Conservation (phyloP, 1,140 invertebrate genomes). For the Phthorimaea operculella region DNA sequence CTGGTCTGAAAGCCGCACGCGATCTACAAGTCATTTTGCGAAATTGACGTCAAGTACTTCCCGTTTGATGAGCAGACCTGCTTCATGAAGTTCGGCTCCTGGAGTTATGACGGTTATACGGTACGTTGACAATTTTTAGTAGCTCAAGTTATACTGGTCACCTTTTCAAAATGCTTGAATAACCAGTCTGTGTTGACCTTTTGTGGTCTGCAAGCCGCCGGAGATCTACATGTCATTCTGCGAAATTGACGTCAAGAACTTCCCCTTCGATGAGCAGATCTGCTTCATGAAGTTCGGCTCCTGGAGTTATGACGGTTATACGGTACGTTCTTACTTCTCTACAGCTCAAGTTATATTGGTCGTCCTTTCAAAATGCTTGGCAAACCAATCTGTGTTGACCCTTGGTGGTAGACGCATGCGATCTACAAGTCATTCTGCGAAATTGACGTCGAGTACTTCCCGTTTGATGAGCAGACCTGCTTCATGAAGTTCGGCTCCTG, state of each 20-base stretch:
- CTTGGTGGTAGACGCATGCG: conserved; percentile 97
- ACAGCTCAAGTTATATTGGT: too few relatives aligned
- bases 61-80: conserved; percentile 97
- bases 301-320: conserved; percentile 93
- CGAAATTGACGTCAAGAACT: conserved; percentile 96
- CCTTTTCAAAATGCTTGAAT: too few relatives aligned
- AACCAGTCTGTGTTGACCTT: too few relatives aligned
- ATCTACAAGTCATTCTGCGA: conserved; percentile 99
- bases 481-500: conserved; percentile 98
- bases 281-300: conserved; percentile 99
- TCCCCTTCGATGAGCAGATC: conserved; percentile 95
- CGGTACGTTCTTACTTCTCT: too few relatives aligned
- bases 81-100: conserved; percentile 97
- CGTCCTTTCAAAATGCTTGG: too few relatives aligned
- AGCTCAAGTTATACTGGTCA: too few relatives aligned
- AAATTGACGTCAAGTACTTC: conserved; percentile 97
- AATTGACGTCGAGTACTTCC: conserved; percentile 97
- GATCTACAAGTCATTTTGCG: conserved; percentile 98
- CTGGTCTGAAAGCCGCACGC: conserved; percentile 97
- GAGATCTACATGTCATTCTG: conserved; percentile 99
- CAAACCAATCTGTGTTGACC: too few relatives aligned
- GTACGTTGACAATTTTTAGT: conserved; percentile 73
- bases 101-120: conserved; percentile 94
- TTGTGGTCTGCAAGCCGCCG: conserved; percentile 97
- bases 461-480: conserved; percentile 96